Evolutionary conservation across 2,113 vertebrate genomes (phyloP).

Genomic region (Chionis minor): DNA sequence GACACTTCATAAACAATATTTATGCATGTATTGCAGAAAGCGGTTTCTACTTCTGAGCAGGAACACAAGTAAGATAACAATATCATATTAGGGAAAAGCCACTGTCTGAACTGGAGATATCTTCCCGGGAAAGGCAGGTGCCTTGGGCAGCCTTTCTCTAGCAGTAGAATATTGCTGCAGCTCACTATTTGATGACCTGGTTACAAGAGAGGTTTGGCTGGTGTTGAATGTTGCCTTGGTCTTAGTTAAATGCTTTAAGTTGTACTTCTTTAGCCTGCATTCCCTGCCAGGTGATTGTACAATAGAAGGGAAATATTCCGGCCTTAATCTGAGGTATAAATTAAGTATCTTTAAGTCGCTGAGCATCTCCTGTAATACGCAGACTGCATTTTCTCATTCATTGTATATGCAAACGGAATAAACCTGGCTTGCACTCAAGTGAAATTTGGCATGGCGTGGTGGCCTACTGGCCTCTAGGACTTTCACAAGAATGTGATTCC

Average conservation of each 20-base stretch:
- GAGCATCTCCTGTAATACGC: not conserved
- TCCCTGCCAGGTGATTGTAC: not conserved
- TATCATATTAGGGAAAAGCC: not conserved
- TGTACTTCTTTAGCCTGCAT: not conserved
- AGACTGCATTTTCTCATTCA: not conserved
- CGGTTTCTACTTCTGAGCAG: not conserved
- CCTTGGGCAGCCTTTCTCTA: not conserved
- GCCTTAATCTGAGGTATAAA: not conserved
- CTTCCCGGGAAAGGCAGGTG: not conserved
- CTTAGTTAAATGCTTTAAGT: not conserved
- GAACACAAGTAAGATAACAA: not conserved
- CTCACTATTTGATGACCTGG: not conserved
- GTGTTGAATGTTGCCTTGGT: not conserved
- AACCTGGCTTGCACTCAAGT: conserved; percentile 16
- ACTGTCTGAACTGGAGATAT: not conserved
- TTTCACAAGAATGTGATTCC: conserved; percentile 18
- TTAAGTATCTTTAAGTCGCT: not conserved
- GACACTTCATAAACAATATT: conserved; percentile 7
- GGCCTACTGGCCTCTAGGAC: conserved; percentile 35
- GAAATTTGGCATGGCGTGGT: conserved; percentile 18
- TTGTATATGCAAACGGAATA: not conserved
- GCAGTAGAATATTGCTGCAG: not conserved
- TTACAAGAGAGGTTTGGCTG: not conserved
- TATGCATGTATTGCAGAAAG: not conserved
- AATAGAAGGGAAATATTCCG: not conserved